These are phyloP conservation scores for Agrochola circellaris DNA, from an alignment of 2,888 invertebrate species.

Conservation along the genomic window DNA sequence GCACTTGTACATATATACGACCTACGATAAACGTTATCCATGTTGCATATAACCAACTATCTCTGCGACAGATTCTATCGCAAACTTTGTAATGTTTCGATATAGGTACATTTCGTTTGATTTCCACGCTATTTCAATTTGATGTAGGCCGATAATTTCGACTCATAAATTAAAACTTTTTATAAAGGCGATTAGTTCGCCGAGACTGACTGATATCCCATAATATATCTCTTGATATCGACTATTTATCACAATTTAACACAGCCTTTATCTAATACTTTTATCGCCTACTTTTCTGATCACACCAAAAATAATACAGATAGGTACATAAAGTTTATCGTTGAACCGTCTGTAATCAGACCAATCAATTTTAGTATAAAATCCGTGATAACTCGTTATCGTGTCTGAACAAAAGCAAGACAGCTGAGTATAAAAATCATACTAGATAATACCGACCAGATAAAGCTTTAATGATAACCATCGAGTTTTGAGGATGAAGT, in stretches of 20 bases:
- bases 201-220: constrained; percentile 69
- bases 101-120: constrained; percentile 26
- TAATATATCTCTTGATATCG: constrained; percentile 61
- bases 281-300: constrained; percentile 80
- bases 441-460: constrained; percentile 71
- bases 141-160: constrained; percentile 62
- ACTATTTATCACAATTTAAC: constrained; percentile 71
- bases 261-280: constrained; percentile 75
- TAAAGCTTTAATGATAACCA: constrained; percentile 74
- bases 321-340: constrained; percentile 72
- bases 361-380: constrained; percentile 84
- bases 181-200: constrained; percentile 71
- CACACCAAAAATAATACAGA: constrained; percentile 79
- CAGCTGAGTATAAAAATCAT: constrained; percentile 78
- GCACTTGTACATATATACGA: constrained; percentile 40
- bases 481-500: constrained; percentile 72
- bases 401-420: constrained; percentile 77
- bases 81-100: constrained; percentile 37
- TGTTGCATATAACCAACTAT: constrained; percentile 38
- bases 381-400: constrained; percentile 81
- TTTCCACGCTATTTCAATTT: constrained; percentile 48
- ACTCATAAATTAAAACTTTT: constrained; percentile 70
- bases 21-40: constrained; percentile 53
- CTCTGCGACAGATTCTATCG: constrained; percentile 28
- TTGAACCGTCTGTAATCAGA: constrained; percentile 77